Evolutionary conservation across 2,113 vertebrate species (phyloP), one percentile per base, ranked within the genome.

Genomic region (Macquaria australasica): DNA sequence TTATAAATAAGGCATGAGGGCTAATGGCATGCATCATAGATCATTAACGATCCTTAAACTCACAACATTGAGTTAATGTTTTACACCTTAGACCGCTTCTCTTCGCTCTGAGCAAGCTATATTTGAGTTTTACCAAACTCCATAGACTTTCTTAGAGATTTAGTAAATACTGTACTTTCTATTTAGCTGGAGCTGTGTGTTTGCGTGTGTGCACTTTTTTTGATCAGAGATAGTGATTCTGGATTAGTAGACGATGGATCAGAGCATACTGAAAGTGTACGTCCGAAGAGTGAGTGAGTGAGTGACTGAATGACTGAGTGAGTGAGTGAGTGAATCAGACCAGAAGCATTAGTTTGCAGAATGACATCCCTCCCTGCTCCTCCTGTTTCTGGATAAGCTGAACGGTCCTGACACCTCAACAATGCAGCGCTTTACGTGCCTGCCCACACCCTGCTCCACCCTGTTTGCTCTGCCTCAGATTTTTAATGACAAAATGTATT

Each of bases 401-500:
- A 97, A 94, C 94, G 90, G 93, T 96, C 96, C 94, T 97, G 97
- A 97, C 97, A 97, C 94, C 93, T 95, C 87, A 94, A 97, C 97
- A 98, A 97, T 97, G 92, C 93, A 59, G 91, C 77, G 95, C 96
- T 96, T 96, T 96, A 92, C 90, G 90, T 92, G 90, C 93, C 95
- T 84, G 93, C 93, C 92, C 91, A 93, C 95, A 93, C 94, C 93
- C 96, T 94, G 93, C 93, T 92, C 92, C 95, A 90, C 95, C 95
- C 95, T 96, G 96, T 97, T 97, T 97, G 85, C 93, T 96, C 95
- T 96, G 96, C 96, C 94, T 94, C 93, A 94, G 95, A 96, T 97
- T 97, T 97, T 97, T 96, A 97, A 97, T 96, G 96, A 96, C 94
- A 96, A 97, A 96, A 97, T 96, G 96, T 97, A 97, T 96, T 92